Base-by-base conservation (phyloP, 2,888 invertebrate species). In the Drosophila paranaensis region DNA sequence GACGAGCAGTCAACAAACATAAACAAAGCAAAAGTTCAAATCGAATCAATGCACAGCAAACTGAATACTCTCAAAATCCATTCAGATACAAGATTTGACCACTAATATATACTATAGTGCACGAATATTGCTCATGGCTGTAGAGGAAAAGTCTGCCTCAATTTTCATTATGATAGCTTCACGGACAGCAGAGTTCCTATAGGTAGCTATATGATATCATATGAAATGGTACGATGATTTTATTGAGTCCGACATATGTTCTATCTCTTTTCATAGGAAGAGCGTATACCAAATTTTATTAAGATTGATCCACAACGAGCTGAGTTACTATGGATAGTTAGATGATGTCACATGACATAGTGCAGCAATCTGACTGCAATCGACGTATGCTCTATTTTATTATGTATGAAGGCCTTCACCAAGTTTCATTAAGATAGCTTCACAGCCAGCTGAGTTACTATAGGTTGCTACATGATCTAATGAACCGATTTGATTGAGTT, bases 1-100 rank as follows among this genome's bases (percentile, higher is more conserved):
- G 64, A 39, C 61, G 50, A 56, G 50, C 71, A 51, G 65, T 65
- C 65, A 57, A 27, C 77, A 66, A 77, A 74, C 63, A 78, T 71
- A 58, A 77, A 67, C 79, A 72, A 60, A 71, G 54, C 46, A 57
- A 50, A 50, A 20, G 10, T 50, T 30, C 20, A 30, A 54, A 9
- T 25, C 16, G 27, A 14, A 27, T 16, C 14, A 11, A 14, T 3
- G 16, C 11, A 42, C 6, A 11, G 13, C 30, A 20, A 6, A 3
- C 13, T 2, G n/a, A 48, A 46, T 66, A 48, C 46, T 54, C 66
- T 65, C 10, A 2, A 42, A 50, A 39, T 39, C 14, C 39, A 9
- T 14, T 10, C 13, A 14, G 14, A 20, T 25, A 35, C 20, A 20
- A 20, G 2, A 20, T 20, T 20, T 20, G 20, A n/a, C 6, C 0